phyloP scores from a whole-genome alignment of 2,113 vertebrate genomes.

The Rhineura floridana region DNA sequence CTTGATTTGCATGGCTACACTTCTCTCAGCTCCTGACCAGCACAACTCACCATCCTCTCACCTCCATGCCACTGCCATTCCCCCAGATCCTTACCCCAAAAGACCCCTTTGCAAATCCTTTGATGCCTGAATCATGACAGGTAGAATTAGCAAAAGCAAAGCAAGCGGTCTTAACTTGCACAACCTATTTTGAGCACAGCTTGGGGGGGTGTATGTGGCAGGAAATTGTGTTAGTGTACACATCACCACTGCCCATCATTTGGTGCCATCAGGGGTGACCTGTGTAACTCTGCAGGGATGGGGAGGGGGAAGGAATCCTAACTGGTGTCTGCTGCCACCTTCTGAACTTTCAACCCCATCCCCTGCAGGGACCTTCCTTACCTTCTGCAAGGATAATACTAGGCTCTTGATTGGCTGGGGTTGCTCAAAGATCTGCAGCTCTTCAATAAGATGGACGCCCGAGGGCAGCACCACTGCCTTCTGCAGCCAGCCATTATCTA shows the following conservation, averaged over 20 bases:
- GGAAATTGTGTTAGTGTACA: no score
- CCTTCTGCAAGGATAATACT: constrained; percentile 88
- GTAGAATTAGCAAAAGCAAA: not conserved
- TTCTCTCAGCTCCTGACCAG: no score
- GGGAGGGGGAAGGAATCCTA: no score
- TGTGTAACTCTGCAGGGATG: not conserved
- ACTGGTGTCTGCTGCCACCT: not conserved
- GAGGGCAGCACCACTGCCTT: constrained; percentile 86
- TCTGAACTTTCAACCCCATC: no score
- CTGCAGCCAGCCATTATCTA: constrained; percentile 92
- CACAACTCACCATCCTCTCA: not conserved
- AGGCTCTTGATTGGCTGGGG: constrained; percentile 89
- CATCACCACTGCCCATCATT: no score
- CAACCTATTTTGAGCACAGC: not conserved
- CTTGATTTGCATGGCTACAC: not conserved
- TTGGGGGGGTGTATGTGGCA: not conserved
- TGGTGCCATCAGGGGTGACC: not conserved
- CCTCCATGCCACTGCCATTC: not conserved
- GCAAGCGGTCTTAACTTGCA: not conserved
- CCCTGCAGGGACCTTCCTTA: constrained; percentile 45
- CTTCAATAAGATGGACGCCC: constrained; percentile 88
- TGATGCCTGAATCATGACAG: not conserved
- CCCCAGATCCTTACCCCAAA: not conserved
- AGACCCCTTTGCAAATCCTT: not conserved
- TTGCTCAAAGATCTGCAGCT: constrained; percentile 91